A percentile compares a stretch with the other conserved stretches of the same genome.
Evolutionary conservation across 2,888 invertebrate genomes (phyloP).

Genomic region (Synergus umbraculus): DNA sequence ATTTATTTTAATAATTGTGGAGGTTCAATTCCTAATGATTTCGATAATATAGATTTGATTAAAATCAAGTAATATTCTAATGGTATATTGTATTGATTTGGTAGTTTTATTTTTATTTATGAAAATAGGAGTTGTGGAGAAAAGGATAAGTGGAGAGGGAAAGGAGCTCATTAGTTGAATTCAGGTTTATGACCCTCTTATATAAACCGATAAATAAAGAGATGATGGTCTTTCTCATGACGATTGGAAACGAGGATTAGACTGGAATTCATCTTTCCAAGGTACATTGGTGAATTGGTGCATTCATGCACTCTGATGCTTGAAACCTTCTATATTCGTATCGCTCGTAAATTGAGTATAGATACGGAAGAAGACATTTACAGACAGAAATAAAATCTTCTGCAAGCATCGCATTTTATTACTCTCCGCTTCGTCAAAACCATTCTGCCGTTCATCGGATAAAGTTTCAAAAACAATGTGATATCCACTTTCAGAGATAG

Average conservation of each 20-base stretch:
- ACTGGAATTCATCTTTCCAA: background rate
- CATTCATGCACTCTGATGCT: background rate
- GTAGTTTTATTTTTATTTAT: background rate
- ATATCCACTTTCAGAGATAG: background rate
- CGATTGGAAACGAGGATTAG: background rate
- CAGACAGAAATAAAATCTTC: background rate
- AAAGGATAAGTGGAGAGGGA: background rate
- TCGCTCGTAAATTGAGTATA: background rate
- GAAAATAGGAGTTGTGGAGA: background rate
- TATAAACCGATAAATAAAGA: background rate
- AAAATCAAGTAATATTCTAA: background rate
- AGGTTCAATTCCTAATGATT: too few relatives aligned
- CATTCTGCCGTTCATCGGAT: background rate
- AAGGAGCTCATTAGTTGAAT: background rate
- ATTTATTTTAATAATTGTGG: too few relatives aligned
- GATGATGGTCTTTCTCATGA: background rate
- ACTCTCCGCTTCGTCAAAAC: background rate
- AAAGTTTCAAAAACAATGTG: background rate
- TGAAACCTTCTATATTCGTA: background rate
- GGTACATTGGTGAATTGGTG: background rate
- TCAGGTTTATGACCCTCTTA: background rate
- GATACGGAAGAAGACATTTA: background rate
- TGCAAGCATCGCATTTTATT: slow-evolving; percentile 9
- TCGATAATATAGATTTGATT: too few relatives aligned
- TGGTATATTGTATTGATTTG: background rate